Conservation (phyloP, 2,888 invertebrate genomes). For the Cerastis rubricosa region DNA sequence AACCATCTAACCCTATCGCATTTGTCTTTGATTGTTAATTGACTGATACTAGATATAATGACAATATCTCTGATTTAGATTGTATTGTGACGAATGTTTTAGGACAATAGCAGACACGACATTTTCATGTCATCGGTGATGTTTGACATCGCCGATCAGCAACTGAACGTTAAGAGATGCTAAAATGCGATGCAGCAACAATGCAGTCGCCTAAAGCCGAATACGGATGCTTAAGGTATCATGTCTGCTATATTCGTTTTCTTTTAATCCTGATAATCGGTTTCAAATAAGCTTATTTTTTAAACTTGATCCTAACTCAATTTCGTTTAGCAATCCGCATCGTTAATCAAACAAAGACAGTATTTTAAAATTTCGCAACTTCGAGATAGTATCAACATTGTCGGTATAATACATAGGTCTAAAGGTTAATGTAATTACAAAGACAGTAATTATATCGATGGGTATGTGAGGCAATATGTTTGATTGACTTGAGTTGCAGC, state of each 20-base stretch:
- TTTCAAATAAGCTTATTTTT: slow-evolving; percentile 11
- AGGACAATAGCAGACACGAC: neutral
- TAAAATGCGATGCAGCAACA: neutral
- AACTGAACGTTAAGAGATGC: neutral
- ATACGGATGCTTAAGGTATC: neutral
- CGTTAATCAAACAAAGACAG: slow-evolving; percentile 52
- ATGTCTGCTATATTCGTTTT: neutral
- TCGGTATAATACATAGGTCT: slow-evolving; percentile 25
- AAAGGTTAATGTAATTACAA: slow-evolving; percentile 66
- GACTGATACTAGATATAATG: slow-evolving; percentile 77
- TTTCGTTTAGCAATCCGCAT: slow-evolving; percentile 53
- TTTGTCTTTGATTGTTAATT: slow-evolving; percentile 83
- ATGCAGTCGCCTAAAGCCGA: neutral
- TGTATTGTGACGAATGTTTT: slow-evolving; percentile 6
- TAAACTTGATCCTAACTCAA: slow-evolving; percentile 34
- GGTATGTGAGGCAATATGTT: slow-evolving; percentile 50
- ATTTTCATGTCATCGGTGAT: neutral
- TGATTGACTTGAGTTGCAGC: slow-evolving; percentile 64
- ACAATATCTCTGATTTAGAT: slow-evolving; percentile 56
- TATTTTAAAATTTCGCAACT: slow-evolving; percentile 45
- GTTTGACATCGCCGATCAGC: neutral
- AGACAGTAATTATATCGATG: slow-evolving; percentile 60
- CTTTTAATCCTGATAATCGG: slow-evolving; percentile 1
- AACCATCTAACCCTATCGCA: slow-evolving; percentile 76
- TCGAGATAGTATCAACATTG: slow-evolving; percentile 40